A percentile compares a stretch with the other conserved stretches of the same genome.
Evolutionary conservation across 2,888 invertebrate genomes (phyloP).

Genomic region (Orthosia incerta): DNA sequence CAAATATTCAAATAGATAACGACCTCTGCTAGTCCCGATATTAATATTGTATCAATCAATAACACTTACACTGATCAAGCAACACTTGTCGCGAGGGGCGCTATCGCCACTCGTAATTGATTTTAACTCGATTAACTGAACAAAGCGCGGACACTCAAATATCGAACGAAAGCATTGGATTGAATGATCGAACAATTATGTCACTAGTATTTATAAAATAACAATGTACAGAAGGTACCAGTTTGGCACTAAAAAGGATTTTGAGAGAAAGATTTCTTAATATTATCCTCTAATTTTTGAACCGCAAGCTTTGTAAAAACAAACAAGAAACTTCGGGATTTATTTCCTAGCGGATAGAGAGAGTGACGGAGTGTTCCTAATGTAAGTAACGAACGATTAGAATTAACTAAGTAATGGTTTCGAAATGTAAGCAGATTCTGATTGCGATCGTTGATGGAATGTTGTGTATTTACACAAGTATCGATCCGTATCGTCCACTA

Average conservation of each 20-base stretch:
- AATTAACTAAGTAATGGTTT: neutral
- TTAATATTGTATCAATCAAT: conserved; percentile 42
- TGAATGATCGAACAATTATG: conserved; percentile 31
- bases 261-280: neutral
- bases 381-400: neutral
- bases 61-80: conserved; percentile 38
- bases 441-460: too few relatives aligned
- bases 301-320: neutral
- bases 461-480: conserved; percentile 29
- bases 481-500: conserved; percentile 29
- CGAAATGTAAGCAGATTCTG: neutral
- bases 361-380: too few relatives aligned
- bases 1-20: conserved; percentile 30
- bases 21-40: conserved; percentile 3
- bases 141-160: conserved; percentile 42
- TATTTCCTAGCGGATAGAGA: neutral
- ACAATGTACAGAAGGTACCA: neutral
- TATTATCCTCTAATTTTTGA: neutral
- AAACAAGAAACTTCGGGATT: neutral
- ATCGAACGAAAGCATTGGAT: conserved; percentile 24
- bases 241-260: neutral
- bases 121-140: conserved; percentile 58
- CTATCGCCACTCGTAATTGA: conserved; percentile 38
- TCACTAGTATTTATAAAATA: conserved; percentile 9
- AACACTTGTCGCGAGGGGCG: conserved; percentile 32